A percentile compares a stretch with the other conserved stretches of the same genome.
Conservation (phyloP, 2,797 vertebrate species). For the Liasis olivaceus region DNA sequence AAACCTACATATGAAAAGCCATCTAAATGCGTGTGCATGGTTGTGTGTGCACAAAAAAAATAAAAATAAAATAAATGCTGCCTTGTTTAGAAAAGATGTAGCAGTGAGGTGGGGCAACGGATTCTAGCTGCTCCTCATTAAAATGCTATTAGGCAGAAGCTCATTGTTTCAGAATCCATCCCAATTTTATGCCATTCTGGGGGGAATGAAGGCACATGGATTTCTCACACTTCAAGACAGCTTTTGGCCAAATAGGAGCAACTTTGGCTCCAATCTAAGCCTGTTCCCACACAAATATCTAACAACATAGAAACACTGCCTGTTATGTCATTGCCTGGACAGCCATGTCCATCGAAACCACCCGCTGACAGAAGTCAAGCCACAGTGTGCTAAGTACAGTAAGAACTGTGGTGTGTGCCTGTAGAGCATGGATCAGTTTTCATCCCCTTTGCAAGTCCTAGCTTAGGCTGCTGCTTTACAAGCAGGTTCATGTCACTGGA, state of each 20-base stretch:
- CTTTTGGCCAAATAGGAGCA: background rate
- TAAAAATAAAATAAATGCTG: background rate
- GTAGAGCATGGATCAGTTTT: background rate
- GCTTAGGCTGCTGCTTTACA: constrained; percentile 9
- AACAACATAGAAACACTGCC: background rate
- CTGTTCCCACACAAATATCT: background rate
- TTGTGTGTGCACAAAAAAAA: background rate
- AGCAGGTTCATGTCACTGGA: background rate
- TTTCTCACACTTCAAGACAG: background rate
- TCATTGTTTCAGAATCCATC: background rate
- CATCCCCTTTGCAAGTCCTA: background rate
- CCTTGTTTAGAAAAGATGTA: background rate
- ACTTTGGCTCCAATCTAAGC: background rate
- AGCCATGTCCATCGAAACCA: background rate
- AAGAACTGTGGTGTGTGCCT: background rate
- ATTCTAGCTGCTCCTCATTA: background rate
- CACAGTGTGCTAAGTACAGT: background rate
- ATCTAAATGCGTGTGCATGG: background rate
- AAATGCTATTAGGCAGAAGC: background rate
- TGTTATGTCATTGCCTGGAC: background rate
- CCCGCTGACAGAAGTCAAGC: background rate
- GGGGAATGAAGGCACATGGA: background rate
- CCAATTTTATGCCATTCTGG: background rate
- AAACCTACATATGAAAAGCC: background rate
- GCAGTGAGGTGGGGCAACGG: background rate